Base-by-base conservation (phyloP, 1,140 invertebrate genomes). In the Pseudachorutes palmiensis region DNA sequence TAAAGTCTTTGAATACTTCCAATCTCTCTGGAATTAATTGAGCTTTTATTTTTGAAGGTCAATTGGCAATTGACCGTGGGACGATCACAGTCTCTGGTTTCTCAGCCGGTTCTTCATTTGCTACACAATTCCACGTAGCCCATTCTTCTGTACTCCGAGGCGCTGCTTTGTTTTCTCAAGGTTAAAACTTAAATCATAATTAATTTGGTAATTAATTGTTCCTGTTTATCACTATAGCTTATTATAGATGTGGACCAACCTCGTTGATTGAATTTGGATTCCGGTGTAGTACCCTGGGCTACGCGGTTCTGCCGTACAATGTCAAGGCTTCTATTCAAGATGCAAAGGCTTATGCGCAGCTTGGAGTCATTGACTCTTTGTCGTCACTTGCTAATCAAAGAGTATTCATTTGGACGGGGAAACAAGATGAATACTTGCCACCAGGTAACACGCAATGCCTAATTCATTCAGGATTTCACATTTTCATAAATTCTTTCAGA, bases 401-500 rank as follows among this genome's bases (percentile, higher is more conserved):
- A 64, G 58, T 72, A 26, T 72, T 70, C 41, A 66, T 72, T 12
- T 70, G 68, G 68, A 70, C 55, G n/a, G 71, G 71, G 1, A 41
- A 59, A 2, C 19, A 45, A 28, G 71, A 72, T 65, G 68, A 67
- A 65, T 72, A 68, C 32, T 60, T 72, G 32, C 67, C 70, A 57
- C 19, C 30, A 32, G 55, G 68, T 72, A 55, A 64, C 45, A 24
- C 22, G 24, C 24, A 33, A 58, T 31, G n/a, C n/a, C n/a, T 24
- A 49, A 48, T 3, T 48, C 28, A 59, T n/a, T n/a, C n/a, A n/a
- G n/a, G n/a, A n/a, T n/a, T n/a, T n/a, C n/a, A n/a, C n/a, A n/a
- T 49, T 58, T 59, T 58, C 19, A 3, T 19, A 29, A 26, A 29
- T 33, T 22, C 28, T 22, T 68, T 1, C 30, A 71, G 70, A 71